These are phyloP conservation scores for Apostichopus japonicus DNA, from an alignment of 35 echinoderm and acorn worm genomes.

Conservation along the genomic window DNA sequence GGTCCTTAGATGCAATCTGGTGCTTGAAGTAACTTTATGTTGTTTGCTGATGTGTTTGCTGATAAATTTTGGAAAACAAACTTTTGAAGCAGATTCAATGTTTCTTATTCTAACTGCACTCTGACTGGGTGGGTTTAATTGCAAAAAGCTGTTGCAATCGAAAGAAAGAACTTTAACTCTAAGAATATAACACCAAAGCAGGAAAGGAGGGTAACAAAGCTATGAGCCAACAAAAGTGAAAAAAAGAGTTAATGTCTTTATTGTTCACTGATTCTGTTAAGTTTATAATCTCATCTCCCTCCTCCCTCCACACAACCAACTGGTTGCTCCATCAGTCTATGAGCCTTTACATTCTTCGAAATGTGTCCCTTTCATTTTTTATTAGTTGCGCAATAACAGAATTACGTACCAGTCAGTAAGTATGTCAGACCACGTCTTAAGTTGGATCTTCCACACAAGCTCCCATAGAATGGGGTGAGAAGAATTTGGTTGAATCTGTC, in stretches of 20 bases:
- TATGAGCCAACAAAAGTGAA: no score
- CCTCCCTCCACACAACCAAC: neutral
- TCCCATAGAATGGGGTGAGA: conserved; percentile 31
- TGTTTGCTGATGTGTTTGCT: neutral
- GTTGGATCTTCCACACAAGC: conserved; percentile 22
- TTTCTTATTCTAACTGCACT: no score
- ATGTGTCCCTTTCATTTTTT: neutral
- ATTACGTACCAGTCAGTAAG: conserved; percentile 14
- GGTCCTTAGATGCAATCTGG: no score
- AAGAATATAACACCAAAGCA: no score
- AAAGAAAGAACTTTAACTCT: no score
- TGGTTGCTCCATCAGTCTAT: neutral
- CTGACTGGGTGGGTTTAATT: no score
- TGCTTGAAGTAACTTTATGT: neutral
- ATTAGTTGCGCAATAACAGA: neutral
- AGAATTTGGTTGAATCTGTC: conserved; percentile 1
- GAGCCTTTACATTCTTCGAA: neutral
- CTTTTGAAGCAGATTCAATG: no score
- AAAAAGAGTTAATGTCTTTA: no score
- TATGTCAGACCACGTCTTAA: neutral
- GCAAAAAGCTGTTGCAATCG: no score
- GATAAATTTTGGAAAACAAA: no score
- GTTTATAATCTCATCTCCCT: neutral
- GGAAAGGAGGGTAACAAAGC: no score
- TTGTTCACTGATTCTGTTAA: no score